A percentile compares a stretch with the other conserved stretches of the same genome.
Conservation (phyloP, 1,140 invertebrate genomes). For the Caerostris darwini region DNA sequence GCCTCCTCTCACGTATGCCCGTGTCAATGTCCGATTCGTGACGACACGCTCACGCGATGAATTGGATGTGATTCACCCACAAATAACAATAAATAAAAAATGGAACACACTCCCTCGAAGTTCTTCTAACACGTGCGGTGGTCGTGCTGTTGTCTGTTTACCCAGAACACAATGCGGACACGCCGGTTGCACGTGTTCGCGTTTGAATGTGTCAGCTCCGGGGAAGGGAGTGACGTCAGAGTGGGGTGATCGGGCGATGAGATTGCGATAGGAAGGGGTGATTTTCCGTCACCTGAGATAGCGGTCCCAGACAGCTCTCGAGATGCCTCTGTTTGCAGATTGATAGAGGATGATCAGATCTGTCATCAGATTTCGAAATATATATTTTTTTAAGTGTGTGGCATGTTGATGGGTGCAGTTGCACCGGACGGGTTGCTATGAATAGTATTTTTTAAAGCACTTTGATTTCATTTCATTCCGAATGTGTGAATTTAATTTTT, state of each 20-base stretch:
- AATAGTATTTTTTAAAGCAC: too few species aligned
- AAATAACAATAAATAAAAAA: background rate
- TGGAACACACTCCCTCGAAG: background rate
- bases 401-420: background rate
- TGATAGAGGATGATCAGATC: background rate
- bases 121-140: background rate
- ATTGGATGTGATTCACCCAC: background rate
- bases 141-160: slow-evolving; percentile 17
- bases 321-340: background rate
- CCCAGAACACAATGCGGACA: slow-evolving; percentile 1
- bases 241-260: background rate
- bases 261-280: background rate
- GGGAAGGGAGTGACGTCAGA: background rate
- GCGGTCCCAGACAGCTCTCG: background rate
- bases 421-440: background rate
- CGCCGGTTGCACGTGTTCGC: background rate
- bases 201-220: background rate
- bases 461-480: too few species aligned
- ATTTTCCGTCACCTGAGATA: background rate
- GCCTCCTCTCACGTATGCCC: background rate
- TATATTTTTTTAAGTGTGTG: background rate
- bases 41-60: background rate
- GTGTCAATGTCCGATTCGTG: background rate
- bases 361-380: too few species aligned
- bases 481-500: too few species aligned